Base-by-base conservation (phyloP, 2,888 invertebrate species). In the Lasius fuliginosus region DNA sequence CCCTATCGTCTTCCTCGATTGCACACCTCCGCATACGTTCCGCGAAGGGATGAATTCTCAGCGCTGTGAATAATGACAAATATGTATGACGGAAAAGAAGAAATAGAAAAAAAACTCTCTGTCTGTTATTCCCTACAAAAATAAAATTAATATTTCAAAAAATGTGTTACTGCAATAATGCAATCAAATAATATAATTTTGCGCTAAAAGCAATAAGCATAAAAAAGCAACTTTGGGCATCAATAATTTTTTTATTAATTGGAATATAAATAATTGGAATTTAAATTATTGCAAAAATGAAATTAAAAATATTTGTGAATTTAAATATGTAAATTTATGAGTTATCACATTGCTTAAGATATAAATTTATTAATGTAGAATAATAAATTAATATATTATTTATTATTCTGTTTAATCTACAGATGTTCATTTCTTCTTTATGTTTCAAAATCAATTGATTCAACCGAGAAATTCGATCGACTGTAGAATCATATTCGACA, bases 1-100 rank as follows among this genome's bases (percentile, higher is more conserved):
- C 83, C 79, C 86, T 83, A 71, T 79, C 71, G 64, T 86, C 83
- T 86, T 85, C 83, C 58, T 83, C 83, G 75, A 87, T 11, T 58
- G 40, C 67, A 79, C 86, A 85, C 76, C 83, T 81, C 69, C 85
- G 69, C 36, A 53, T 53, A 65, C 0, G 15, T 81, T 36, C 36
- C 23, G 53, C 23, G 1, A 49, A 60, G 69, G 36, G 36, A 69
- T 46, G 18, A 81, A 36, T 36, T 62, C 12, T 33, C 46, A 33
- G 33, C 18, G 23, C 11, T 30, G 46, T 68, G 4, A 60, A 69
- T 46, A 69, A 23, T 56, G 36, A 69, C 40, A 58, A 12, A 58
- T 58, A 46, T 42, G 4, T 27, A 60, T 15, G 42, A 67, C 27
- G 5, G 9, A 40, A 40, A n/a, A 15, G 4, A 62, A n/a, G 12